Percentiles rank a stretch among this genome's conserved stretches.
Conservation (phyloP, 2,797 vertebrate species). For the Spheniscus humboldti region DNA sequence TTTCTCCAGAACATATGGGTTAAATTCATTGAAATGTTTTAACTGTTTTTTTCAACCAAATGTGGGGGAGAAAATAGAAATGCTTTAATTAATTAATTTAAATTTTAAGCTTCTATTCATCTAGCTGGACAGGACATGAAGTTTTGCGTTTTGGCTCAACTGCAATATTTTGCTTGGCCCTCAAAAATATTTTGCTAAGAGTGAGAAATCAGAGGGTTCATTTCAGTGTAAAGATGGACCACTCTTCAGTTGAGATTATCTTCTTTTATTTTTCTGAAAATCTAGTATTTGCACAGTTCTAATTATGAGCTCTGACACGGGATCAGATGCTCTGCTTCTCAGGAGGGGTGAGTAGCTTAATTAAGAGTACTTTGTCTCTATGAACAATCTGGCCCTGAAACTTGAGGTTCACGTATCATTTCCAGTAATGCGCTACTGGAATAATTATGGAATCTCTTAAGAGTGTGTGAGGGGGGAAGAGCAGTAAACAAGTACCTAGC, state of each 20-base stretch:
- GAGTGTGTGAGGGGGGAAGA: background rate
- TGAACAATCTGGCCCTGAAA: background rate
- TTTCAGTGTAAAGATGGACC: background rate
- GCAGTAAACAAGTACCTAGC: conserved; percentile 1
- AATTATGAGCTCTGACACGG: background rate
- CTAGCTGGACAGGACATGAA: background rate
- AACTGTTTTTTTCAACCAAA: background rate
- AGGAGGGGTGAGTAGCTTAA: background rate
- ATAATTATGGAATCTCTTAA: conserved; percentile 17
- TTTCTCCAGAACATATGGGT: background rate
- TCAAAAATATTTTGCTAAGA: background rate
- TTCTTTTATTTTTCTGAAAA: background rate
- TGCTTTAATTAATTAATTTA: background rate
- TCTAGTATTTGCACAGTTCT: background rate
- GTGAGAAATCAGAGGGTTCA: background rate
- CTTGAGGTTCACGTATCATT: background rate
- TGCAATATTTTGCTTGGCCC: background rate
- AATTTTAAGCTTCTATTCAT: background rate
- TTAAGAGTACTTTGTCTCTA: background rate
- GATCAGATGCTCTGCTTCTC: background rate
- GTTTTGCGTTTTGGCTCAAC: background rate
- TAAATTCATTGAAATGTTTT: background rate
- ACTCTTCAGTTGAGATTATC: background rate
- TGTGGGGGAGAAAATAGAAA: background rate
- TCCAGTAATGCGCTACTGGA: background rate